Conservation (phyloP, 2,113 vertebrate species). For the Protobothrops flavoviridis region DNA sequence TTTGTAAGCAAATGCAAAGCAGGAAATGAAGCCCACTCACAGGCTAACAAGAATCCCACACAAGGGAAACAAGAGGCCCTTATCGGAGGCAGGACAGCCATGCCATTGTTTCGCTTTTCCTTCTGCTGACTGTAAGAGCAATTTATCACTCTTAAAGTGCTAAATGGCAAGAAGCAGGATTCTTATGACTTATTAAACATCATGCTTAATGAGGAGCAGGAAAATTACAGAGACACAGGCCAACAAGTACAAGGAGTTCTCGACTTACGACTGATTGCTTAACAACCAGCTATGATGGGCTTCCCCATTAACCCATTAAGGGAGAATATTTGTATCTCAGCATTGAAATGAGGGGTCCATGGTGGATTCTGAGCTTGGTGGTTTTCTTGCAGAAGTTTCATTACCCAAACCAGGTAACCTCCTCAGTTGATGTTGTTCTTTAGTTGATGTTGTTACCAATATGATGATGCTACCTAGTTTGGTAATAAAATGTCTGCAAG, state of each 20-base stretch:
- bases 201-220: neutral
- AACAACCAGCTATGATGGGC: neutral
- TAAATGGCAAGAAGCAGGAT: slow-evolving; percentile 6
- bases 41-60: slow-evolving; percentile 18
- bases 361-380: neutral
- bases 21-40: slow-evolving; percentile 17
- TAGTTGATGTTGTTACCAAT: no score
- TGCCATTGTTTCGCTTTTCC: neutral
- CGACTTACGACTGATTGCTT: neutral
- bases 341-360: neutral
- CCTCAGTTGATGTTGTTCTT: neutral
- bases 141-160: neutral
- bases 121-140: neutral
- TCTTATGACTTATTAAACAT: slow-evolving; percentile 7
- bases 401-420: no score
- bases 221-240: neutral
- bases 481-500: no score
- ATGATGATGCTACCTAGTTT: no score
- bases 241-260: neutral
- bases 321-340: neutral
- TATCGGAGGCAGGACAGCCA: neutral
- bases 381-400: no score
- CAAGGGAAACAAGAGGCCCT: slow-evolving; percentile 5
- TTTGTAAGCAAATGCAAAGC: neutral
- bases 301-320: neutral